Percentiles rank a stretch among this genome's conserved stretches.
These are phyloP conservation scores for Sebastes steindachneri DNA, from an alignment of 2,797 vertebrate genomes.

Conservation along the genomic window DNA sequence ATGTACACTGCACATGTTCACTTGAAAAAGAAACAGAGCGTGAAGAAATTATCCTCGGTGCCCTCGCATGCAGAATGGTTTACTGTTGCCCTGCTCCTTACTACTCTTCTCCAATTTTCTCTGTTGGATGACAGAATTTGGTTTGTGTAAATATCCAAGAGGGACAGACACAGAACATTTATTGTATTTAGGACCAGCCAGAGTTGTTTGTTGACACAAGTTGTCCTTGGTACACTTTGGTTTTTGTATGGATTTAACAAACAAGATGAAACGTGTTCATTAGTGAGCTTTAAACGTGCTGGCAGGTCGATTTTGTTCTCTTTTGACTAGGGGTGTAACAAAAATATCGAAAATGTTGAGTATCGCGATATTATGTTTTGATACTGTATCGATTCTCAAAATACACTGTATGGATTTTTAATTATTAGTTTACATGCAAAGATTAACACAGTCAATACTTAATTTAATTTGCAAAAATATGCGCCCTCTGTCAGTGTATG, in stretches of 20 bases:
- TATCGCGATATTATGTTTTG: too few relatives aligned
- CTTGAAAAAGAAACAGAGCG: constrained; percentile 59
- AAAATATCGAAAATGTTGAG: too few relatives aligned
- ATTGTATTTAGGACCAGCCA: neutral
- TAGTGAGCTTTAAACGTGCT: neutral
- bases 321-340: neutral
- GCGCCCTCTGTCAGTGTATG: too few relatives aligned
- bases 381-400: too few relatives aligned
- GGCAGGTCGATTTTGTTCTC: neutral
- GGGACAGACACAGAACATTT: neutral
- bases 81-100: constrained; percentile 5
- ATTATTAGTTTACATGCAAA: too few relatives aligned
- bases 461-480: too few relatives aligned
- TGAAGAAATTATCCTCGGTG: constrained; percentile 54
- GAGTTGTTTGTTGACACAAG: neutral
- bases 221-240: neutral
- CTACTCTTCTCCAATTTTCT: neutral
- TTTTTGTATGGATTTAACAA: neutral
- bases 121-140: neutral
- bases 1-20: neutral
- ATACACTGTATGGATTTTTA: too few relatives aligned
- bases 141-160: neutral
- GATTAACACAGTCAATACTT: too few relatives aligned
- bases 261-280: neutral
- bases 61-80: constrained; percentile 26